These are phyloP conservation scores for Platyrinchus mystaceus DNA, from an alignment of 2,797 vertebrate species.

Conservation along the genomic window DNA sequence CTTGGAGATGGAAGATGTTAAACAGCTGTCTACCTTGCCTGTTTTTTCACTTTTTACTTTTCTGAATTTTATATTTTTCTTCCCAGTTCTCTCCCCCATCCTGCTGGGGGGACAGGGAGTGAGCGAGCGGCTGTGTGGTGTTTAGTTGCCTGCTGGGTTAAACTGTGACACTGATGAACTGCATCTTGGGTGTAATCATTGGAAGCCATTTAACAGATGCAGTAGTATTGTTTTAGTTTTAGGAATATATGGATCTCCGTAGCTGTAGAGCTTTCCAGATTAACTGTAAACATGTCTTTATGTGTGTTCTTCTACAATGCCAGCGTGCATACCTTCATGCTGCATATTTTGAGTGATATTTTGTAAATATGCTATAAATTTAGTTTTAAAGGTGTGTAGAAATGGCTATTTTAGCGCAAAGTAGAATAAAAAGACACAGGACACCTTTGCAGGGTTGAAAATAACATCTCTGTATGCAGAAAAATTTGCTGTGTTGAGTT, in stretches of 20 bases:
- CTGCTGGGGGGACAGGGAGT: not conserved
- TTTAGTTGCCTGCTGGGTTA: not conserved
- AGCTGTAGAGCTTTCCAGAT: not conserved
- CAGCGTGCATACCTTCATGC: not conserved
- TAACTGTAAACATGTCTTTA: not conserved
- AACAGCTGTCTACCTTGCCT: not conserved
- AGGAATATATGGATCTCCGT: not conserved
- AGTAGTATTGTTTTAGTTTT: not conserved
- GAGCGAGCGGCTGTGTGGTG: not conserved
- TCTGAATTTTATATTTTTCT: not conserved
- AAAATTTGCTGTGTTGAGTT: conserved; percentile 19
- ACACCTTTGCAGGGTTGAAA: conserved; percentile 44
- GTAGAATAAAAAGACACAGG: conserved; percentile 43
- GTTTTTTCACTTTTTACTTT: not conserved
- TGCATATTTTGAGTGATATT: not conserved
- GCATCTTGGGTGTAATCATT: not conserved
- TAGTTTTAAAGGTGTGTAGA: conserved; percentile 11
- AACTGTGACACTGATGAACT: not conserved
- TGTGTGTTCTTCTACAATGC: not conserved
- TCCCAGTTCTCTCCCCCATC: not conserved
- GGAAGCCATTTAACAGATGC: not conserved
- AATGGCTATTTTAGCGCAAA: conserved; percentile 1
- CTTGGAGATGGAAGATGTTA: not conserved
- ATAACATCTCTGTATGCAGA: conserved; percentile 11
- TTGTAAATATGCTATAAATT: conserved; percentile 10